Evolutionary conservation across 2,113 vertebrate genomes (phyloP), one percentile per base, ranked within the genome.

Genomic region (Geococcyx californianus): DNA sequence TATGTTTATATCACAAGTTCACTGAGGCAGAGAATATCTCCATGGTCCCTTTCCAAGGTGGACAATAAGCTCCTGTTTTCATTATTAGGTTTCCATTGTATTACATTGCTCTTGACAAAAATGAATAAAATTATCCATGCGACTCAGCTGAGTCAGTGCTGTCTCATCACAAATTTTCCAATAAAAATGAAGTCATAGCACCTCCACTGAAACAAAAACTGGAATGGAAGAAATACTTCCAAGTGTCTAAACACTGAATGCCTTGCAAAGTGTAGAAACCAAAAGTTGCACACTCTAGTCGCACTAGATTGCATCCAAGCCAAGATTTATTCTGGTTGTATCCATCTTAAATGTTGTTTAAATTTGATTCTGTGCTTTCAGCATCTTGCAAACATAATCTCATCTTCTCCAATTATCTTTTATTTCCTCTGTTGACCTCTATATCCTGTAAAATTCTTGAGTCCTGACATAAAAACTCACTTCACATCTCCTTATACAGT

Each of bases 91-190:
- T 66, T 82, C 49, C 70, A 76, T 23, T 3, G 3, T 72, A 58
- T 83, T 88, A 93, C 54, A 88, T 55, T 16, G n/a, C n/a, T 73
- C 85, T 58, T 83, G 75, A 86, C 40, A 94, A 90, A 91, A 90
- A 79, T 34, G 63, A 93, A 92, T 85, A 90, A 94, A 95, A 90
- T 93, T 90, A 92, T 62, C 89, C 45, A 16, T 29, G 67, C 90
- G 70, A 63, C 45, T 95, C 91, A 68, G 55, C 73, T 85, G 70
- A 95, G 79, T 90, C 93, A 95, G 67, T 87, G 91, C 63, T 91
- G 78, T 25, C 70, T 96, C 95, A 95, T 91, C 84, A 94, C 44
- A 94, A 89, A 84, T 91, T 94, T 93, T 91, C 78, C 54, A 84
- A 84, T 91, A 96, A 95, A 95, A 91, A 94, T 84, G 83, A 82